phyloP scores from a whole-genome alignment of 2,797 vertebrate genomes.

The Rhinogobio ventralis region DNA sequence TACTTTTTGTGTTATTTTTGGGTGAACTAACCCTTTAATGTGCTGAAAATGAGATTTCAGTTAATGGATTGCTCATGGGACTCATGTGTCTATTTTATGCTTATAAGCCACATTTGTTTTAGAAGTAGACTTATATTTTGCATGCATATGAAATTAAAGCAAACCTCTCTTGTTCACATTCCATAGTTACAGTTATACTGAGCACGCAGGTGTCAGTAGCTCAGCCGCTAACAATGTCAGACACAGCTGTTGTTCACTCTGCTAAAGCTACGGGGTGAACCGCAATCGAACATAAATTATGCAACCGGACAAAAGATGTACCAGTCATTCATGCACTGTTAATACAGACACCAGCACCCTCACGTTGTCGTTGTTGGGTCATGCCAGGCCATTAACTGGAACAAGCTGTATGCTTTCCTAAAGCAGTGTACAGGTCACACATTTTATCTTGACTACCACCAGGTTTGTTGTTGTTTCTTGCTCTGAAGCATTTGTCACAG shows the following conservation, averaged over 20 bases:
- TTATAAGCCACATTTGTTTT: constrained; percentile 41
- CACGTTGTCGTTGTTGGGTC: constrained; percentile 23
- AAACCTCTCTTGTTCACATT: constrained; percentile 53
- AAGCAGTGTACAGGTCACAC: constrained; percentile 30
- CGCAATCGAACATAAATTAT: constrained; percentile 57
- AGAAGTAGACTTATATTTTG: constrained; percentile 40
- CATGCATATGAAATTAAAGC: constrained; percentile 57
- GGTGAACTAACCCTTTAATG: neutral
- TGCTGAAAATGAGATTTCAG: constrained; percentile 26
- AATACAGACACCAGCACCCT: constrained; percentile 46
- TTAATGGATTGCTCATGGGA: constrained; percentile 32
- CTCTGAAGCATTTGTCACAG: neutral
- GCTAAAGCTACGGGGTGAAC: constrained; percentile 46
- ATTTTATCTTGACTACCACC: constrained; percentile 32
- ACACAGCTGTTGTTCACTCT: constrained; percentile 56
- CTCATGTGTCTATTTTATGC: neutral
- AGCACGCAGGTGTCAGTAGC: constrained; percentile 51
- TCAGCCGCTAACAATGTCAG: constrained; percentile 56
- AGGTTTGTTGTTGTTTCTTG: constrained; percentile 46
- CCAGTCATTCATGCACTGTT: constrained; percentile 51
- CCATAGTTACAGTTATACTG: constrained; percentile 46
- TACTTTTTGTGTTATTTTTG: neutral
- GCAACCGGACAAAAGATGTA: constrained; percentile 33
- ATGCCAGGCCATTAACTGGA: constrained; percentile 34
- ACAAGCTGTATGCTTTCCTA: constrained; percentile 34